These are phyloP conservation scores for Hybos culiciformis DNA, from an alignment of 2,888 invertebrate genomes.

Conservation along the genomic window DNA sequence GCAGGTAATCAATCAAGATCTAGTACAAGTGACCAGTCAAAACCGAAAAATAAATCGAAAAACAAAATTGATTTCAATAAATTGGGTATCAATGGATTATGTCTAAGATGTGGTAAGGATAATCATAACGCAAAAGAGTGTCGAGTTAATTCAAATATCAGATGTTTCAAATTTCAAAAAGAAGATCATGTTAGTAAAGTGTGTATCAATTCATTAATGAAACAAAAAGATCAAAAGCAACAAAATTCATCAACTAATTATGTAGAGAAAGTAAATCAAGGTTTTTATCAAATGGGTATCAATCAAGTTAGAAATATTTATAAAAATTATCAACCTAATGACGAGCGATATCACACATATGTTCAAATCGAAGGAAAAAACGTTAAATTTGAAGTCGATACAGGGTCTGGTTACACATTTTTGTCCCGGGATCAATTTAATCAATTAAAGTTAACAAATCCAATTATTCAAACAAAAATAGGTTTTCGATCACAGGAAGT, in stretches of 20 bases:
- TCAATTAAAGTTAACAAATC: not conserved
- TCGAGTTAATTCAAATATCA: too few relatives aligned
- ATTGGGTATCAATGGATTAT: not conserved
- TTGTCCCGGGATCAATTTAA: not conserved
- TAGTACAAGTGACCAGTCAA: not conserved
- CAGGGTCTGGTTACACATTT: not conserved
- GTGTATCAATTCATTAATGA: not conserved
- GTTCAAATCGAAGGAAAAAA: not conserved
- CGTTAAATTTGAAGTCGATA: not conserved
- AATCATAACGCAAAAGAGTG: too few relatives aligned
- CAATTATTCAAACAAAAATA: not conserved
- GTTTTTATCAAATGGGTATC: too few relatives aligned
- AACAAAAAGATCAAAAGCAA: not conserved
- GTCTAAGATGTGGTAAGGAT: too few relatives aligned
- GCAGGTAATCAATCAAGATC: not conserved
- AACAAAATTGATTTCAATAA: not conserved
- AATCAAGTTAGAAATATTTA: too few relatives aligned
- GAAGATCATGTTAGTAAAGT: not conserved
- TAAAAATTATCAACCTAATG: too few relatives aligned
- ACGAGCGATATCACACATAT: not conserved
- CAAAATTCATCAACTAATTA: too few relatives aligned
- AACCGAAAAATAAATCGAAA: not conserved
- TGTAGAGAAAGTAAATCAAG: too few relatives aligned
- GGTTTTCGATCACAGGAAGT: not conserved
- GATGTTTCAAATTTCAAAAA: not conserved